Percentiles rank a stretch among this genome's conserved stretches.
Conservation (phyloP, 2,113 vertebrate species). For the Platysteira castanea region DNA sequence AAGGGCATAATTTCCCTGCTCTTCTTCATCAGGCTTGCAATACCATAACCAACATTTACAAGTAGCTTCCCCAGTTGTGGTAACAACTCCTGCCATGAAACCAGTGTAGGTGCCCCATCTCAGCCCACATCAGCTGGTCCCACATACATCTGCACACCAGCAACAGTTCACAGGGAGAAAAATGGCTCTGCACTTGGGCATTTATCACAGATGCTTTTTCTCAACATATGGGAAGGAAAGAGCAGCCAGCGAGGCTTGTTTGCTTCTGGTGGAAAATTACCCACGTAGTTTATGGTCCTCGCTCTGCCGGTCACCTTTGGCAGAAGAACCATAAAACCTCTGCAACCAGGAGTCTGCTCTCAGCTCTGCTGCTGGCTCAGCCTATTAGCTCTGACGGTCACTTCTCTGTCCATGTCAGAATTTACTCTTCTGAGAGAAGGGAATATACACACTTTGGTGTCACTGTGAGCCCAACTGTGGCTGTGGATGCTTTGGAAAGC, state of each 20-base stretch:
- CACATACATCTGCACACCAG: background rate
- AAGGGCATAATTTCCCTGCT: background rate
- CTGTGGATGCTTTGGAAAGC: background rate
- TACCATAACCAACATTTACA: background rate
- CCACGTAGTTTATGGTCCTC: background rate
- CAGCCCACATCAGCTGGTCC: background rate
- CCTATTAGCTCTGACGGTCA: background rate
- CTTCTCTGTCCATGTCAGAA: background rate
- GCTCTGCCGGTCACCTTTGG: background rate
- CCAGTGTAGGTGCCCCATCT: background rate
- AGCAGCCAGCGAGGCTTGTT: background rate
- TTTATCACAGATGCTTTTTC: slow-evolving; percentile 21
- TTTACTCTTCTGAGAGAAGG: background rate
- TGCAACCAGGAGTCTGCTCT: background rate
- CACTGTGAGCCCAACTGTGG: background rate
- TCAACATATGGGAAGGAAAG: slow-evolving; percentile 14
- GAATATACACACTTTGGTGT: background rate
- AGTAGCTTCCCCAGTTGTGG: background rate
- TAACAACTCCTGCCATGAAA: background rate
- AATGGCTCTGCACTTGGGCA: background rate
- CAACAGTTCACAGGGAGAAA: background rate
- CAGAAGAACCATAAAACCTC: background rate
- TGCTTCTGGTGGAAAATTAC: slow-evolving; percentile 38
- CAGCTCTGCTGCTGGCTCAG: slow-evolving; percentile 1
- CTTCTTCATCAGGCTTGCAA: background rate